These are phyloP conservation scores for Planococcus citri DNA, from an alignment of 1,140 invertebrate genomes.

Conservation along the genomic window DNA sequence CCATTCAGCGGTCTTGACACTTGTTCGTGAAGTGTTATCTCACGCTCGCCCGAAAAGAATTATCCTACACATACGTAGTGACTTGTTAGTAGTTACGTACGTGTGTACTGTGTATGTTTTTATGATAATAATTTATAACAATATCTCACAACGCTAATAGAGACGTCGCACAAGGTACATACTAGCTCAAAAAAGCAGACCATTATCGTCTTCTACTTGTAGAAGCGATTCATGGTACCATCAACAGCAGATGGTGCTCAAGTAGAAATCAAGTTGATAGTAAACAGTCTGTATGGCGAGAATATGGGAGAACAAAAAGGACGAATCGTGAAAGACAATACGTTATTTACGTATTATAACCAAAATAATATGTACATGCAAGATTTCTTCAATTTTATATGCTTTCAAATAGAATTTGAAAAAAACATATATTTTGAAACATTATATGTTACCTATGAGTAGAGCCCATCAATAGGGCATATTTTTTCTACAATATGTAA, in stretches of 20 bases:
- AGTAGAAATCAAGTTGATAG: background rate
- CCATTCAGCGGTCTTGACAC: background rate
- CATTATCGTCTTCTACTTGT: background rate
- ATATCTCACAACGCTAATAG: background rate
- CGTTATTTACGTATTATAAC: too few species aligned
- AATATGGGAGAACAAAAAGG: background rate
- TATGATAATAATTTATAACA: background rate
- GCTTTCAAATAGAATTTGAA: too few species aligned
- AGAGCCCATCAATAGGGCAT: too few species aligned
- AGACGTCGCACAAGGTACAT: conserved; percentile 5
- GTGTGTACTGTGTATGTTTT: background rate
- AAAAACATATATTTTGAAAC: too few species aligned
- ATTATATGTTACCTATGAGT: too few species aligned
- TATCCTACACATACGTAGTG: background rate
- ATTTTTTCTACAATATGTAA: too few species aligned
- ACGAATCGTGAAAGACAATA: too few species aligned
- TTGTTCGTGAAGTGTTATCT: conserved; percentile 14
- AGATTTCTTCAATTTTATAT: too few species aligned
- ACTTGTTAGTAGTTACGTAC: too few species aligned
- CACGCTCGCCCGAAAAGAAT: conserved; percentile 13
- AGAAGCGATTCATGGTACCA: background rate
- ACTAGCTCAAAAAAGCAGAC: background rate
- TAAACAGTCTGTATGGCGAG: background rate
- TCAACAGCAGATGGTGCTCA: conserved; percentile 7
- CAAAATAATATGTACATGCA: too few species aligned